Base-by-base conservation (phyloP, 2,888 invertebrate genomes). In the Serrognathus titanus region DNA sequence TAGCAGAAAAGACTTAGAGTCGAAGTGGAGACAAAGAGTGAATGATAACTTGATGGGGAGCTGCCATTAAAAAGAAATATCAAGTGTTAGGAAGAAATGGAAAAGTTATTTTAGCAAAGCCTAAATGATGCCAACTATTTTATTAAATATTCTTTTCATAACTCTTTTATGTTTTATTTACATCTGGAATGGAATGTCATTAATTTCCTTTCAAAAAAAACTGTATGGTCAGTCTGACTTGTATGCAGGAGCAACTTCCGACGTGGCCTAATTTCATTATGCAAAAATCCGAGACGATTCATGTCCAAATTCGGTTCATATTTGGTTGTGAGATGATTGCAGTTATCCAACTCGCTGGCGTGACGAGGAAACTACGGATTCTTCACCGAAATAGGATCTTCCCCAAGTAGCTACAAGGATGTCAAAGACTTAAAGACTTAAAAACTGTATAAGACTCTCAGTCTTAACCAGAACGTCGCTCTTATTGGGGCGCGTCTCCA, bases 271-370 rank as follows among this genome's bases (percentile, higher is more conserved):
- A 99, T 99, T 9, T 89, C 91, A 76, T 91, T 90, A 78, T 98
- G 98, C 47, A 95, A 91, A 78, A 98, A 99, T 20, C 98, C 97
- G 6, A 98, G 98, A 76, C 99, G 98, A 79, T 94, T 97, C 88
- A 96, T 92, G 76, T 99, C 98, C 65, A 99, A 82, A 75, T 99
- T 98, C 1, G 97, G 95, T 73, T 98, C 98, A 76, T 93, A 98
- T 78, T 96, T 97, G 70, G 98, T 94, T 90, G 98, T 96, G 69
- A 97, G 83, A 75, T 98, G 97, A 75, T 97, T 97, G 84, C 97
- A 98, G 77, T 89, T 89, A 77, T 99, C 98, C 75, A 99, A 84
- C 63, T 99, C 98, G 59, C 90, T 89, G 39, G 96, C 95, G 74
- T 95, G 95, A 69, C 92, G 86, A 10, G 97, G 98, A 83, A 97